These are phyloP conservation scores for Homalodisca vitripennis DNA, from an alignment of 1,140 invertebrate genomes.

Conservation along the genomic window DNA sequence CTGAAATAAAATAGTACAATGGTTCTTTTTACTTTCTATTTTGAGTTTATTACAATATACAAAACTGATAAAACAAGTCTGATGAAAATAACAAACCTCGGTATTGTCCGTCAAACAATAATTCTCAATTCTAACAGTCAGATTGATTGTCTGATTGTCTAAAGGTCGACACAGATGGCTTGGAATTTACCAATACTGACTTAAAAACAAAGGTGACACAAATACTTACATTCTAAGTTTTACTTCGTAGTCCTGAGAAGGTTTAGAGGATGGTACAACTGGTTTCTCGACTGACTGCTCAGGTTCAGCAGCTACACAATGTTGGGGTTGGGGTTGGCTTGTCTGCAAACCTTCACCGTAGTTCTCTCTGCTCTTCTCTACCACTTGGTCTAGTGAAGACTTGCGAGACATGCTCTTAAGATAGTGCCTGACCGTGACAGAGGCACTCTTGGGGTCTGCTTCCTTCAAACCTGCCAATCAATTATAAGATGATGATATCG, in stretches of 20 bases:
- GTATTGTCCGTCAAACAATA: too few species aligned
- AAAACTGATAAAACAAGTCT: too few species aligned
- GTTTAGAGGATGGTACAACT: not conserved
- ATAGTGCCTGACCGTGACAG: slow-evolving; percentile 1
- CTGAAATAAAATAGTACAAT: too few species aligned
- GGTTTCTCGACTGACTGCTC: not conserved
- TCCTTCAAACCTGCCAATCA: not conserved
- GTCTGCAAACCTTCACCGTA: slow-evolving; percentile 11
- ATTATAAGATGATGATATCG: too few species aligned
- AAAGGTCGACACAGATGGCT: too few species aligned
- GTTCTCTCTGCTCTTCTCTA: slow-evolving; percentile 23
- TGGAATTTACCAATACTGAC: too few species aligned
- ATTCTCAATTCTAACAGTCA: too few species aligned
- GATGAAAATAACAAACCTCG: too few species aligned
- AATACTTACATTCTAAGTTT: slow-evolving; percentile 23
- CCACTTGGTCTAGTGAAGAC: slow-evolving; percentile 20
- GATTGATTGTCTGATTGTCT: too few species aligned
- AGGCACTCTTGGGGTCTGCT: not conserved
- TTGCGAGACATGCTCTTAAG: slow-evolving; percentile 30
- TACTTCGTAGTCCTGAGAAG: slow-evolving; percentile 10
- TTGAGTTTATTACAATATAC: too few species aligned
- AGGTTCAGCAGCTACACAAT: not conserved
- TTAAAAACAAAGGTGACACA: slow-evolving; percentile 9
- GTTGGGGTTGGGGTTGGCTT: not conserved
- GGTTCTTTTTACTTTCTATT: too few species aligned